Evolutionary conservation across 37 sponge, comb jelly and placozoan genomes (phyloP).

Genomic region (Oopsacas minuta): DNA sequence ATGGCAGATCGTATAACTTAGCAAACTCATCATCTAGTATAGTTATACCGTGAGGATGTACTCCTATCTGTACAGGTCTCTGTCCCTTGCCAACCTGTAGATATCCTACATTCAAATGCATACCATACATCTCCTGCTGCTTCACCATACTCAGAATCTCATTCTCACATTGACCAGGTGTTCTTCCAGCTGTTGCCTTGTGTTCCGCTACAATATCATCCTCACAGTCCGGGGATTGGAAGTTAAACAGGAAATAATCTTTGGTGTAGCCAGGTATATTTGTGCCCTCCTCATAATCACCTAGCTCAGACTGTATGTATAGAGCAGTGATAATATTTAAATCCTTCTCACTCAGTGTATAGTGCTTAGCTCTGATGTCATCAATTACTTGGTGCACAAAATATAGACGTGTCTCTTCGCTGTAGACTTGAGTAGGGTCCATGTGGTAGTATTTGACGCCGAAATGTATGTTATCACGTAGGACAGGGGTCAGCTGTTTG

Average conservation of each 20-base stretch:
- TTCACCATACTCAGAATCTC: neutral
- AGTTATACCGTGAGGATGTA: neutral
- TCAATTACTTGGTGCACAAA: neutral
- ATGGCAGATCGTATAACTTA: neutral
- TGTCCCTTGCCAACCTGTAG: neutral
- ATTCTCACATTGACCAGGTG: neutral
- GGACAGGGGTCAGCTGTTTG: neutral
- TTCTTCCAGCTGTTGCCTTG: neutral
- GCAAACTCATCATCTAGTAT: neutral
- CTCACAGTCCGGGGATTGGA: neutral
- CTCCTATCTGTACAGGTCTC: neutral
- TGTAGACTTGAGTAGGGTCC: constrained; percentile 30
- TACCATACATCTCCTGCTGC: neutral
- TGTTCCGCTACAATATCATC: neutral
- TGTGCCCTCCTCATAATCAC: neutral
- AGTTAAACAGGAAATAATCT: neutral
- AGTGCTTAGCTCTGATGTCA: constrained; percentile 4
- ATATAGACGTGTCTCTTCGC: constrained; percentile 1
- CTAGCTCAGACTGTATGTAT: neutral
- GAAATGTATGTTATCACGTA: constrained; percentile 29
- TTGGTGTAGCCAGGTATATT: neutral
- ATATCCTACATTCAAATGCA: neutral
- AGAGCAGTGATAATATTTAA: constrained; percentile 6
- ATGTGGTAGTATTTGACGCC: constrained; percentile 65
- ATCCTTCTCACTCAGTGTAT: neutral